Evolutionary conservation across 2,113 vertebrate species (phyloP).

Genomic region (Solenodon paradoxus): DNA sequence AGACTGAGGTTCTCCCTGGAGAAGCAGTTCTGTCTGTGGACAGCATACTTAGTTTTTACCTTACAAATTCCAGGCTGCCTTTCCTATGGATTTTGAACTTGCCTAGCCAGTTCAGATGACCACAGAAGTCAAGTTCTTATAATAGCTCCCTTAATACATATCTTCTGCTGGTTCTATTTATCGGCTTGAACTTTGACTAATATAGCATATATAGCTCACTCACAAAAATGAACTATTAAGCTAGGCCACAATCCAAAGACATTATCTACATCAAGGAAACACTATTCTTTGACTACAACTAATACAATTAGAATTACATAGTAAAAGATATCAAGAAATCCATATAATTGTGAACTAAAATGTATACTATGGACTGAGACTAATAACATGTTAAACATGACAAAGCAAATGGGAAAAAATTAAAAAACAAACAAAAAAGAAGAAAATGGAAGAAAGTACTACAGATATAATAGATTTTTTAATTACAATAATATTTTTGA

Average conservation of each 20-base stretch:
- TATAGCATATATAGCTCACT: neutral
- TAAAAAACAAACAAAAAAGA: too few species aligned
- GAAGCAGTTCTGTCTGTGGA: neutral
- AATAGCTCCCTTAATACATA: neutral
- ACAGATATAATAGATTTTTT: neutral
- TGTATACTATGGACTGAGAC: neutral
- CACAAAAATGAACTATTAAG: neutral
- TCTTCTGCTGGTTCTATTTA: neutral
- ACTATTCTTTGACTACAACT: neutral
- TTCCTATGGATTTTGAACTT: neutral
- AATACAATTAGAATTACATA: neutral
- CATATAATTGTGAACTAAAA: neutral
- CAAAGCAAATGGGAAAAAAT: neutral
- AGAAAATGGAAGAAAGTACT: neutral
- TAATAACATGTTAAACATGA: neutral
- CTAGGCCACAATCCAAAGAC: neutral
- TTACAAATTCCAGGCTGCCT: neutral
- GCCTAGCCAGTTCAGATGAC: too few species aligned
- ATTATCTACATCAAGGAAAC: neutral
- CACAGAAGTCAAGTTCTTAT: neutral
- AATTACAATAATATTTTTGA: neutral
- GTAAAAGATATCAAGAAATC: neutral
- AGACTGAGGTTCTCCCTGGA: neutral
- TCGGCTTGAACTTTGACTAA: neutral
- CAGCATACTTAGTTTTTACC: neutral